A percentile compares a stretch with the other conserved stretches of the same genome.
Conservation (phyloP, 53 echinoderm and acorn worm genomes). For the Echinometra lucunter region DNA sequence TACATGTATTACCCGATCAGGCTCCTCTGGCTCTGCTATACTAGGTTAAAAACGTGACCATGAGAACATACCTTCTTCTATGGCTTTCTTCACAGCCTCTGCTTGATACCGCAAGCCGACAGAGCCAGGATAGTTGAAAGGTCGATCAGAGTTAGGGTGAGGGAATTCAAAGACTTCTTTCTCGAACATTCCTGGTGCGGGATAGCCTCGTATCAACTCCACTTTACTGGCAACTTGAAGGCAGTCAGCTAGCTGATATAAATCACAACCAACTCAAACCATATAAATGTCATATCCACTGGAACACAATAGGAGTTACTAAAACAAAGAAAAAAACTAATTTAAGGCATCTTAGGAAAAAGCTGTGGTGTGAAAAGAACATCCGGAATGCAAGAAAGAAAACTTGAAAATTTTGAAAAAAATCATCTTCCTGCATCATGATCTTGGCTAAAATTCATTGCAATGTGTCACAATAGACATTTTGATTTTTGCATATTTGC, state of each 20-base stretch:
- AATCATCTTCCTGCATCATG: too few relatives aligned
- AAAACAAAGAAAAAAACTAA: too few relatives aligned
- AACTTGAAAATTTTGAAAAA: too few relatives aligned
- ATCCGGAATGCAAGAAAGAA: too few relatives aligned
- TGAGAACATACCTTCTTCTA: slow-evolving; percentile 82
- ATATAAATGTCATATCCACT: not conserved
- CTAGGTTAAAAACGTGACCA: too few relatives aligned
- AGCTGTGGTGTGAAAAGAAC: too few relatives aligned
- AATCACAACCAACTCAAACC: not conserved
- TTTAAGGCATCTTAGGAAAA: too few relatives aligned
- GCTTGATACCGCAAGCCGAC: slow-evolving; percentile 85
- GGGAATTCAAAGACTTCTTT: slow-evolving; percentile 78
- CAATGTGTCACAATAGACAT: too few relatives aligned
- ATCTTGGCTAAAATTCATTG: too few relatives aligned
- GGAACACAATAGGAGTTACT: not conserved
- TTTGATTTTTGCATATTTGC: too few relatives aligned
- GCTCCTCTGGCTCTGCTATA: too few relatives aligned
- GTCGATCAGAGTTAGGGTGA: slow-evolving; percentile 58
- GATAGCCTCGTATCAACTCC: slow-evolving; percentile 5
- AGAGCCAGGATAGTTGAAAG: slow-evolving; percentile 69
- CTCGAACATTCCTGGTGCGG: slow-evolving; percentile 29
- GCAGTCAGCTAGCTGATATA: not conserved
- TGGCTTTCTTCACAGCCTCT: slow-evolving; percentile 82
- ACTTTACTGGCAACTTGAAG: not conserved
- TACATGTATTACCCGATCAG: too few relatives aligned